phyloP scores from a whole-genome alignment of 2,113 vertebrate species.

The Natator depressus region DNA sequence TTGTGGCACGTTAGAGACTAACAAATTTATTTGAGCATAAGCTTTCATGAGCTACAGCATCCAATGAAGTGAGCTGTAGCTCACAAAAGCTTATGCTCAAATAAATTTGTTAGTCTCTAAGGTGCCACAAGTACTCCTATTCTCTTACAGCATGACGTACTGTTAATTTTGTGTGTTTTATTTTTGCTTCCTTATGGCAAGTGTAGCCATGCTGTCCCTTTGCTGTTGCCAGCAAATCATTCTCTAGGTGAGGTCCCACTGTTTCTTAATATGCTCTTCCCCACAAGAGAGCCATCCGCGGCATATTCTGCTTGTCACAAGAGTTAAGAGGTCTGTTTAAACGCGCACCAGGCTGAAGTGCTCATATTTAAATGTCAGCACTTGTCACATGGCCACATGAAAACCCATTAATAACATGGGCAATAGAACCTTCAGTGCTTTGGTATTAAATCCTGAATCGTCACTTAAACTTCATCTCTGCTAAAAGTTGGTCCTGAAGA shows the following conservation, averaged over 20 bases:
- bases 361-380: background rate
- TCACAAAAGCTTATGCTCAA: too few relatives aligned
- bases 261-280: background rate
- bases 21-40: too few relatives aligned
- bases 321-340: background rate
- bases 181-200: background rate
- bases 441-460: background rate
- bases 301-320: background rate
- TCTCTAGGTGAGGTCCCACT: background rate
- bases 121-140: background rate
- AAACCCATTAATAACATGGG: background rate
- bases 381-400: background rate
- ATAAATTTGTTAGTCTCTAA: too few relatives aligned
- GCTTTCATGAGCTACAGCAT: too few relatives aligned
- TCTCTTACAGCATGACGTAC: background rate
- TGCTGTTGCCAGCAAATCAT: background rate
- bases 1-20: too few relatives aligned
- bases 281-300: too few relatives aligned
- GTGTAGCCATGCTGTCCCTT: background rate
- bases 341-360: background rate
- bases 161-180: background rate
- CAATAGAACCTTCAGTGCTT: background rate
- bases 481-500: background rate
- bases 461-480: background rate
- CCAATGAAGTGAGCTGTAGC: too few relatives aligned